These are phyloP conservation scores for Hiodon tergisus DNA, from an alignment of 2,113 vertebrate genomes.

Conservation along the genomic window DNA sequence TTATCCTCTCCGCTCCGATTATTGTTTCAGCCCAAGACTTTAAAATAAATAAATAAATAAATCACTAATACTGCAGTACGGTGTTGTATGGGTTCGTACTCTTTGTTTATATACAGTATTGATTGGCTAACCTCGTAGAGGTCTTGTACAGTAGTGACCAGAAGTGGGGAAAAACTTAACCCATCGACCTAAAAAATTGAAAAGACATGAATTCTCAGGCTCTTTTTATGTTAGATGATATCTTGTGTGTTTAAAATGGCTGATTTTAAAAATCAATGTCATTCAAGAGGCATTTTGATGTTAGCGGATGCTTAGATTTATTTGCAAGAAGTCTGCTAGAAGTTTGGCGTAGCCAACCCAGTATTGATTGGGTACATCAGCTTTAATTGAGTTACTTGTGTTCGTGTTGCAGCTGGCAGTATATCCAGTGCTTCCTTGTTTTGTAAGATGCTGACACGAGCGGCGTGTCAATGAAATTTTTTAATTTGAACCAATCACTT, in stretches of 20 bases:
- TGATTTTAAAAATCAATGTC: too few species aligned
- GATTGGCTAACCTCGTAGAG: constrained; percentile 36
- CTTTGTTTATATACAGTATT: constrained; percentile 19
- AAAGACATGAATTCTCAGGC: neutral
- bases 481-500: neutral
- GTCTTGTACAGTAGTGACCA: neutral
- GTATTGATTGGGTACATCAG: constrained; percentile 12
- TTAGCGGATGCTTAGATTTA: too few species aligned
- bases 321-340: too few species aligned
- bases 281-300: too few species aligned
- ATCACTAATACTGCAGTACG: neutral
- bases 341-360: neutral
- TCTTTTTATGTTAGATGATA: too few species aligned
- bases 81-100: constrained; percentile 19
- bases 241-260: too few species aligned
- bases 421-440: neutral
- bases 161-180: neutral
- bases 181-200: constrained; percentile 1
- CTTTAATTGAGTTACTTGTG: neutral
- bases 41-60: constrained; percentile 23
- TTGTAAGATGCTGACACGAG: neutral
- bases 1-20: too few species aligned
- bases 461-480: neutral
- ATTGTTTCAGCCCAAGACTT: constrained; percentile 21
- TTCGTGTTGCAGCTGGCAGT: neutral